A percentile compares a stretch with the other conserved stretches of the same genome.
Evolutionary conservation across 2,888 invertebrate genomes (phyloP).

Genomic region (Drosophila kuntzei): DNA sequence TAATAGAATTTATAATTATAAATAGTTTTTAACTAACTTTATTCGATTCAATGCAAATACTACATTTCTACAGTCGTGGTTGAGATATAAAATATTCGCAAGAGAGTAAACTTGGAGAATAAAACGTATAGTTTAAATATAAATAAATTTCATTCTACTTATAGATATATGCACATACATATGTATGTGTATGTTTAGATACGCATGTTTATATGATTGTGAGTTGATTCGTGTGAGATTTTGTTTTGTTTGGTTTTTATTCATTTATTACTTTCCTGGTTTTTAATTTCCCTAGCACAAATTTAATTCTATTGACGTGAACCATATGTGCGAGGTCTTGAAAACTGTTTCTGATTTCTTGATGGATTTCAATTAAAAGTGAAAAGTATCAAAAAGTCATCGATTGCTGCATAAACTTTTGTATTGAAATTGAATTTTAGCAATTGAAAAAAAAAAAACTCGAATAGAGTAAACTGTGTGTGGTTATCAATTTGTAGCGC

Average conservation of each 20-base stretch:
- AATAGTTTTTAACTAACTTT: too few relatives aligned
- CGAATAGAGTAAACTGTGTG: conserved; percentile 7
- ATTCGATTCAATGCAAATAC: too few relatives aligned
- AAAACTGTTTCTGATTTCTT: neutral
- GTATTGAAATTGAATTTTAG: neutral
- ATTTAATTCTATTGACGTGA: conserved; percentile 7
- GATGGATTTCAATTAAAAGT: conserved; percentile 9
- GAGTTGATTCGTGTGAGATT: neutral
- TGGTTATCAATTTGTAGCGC: conserved; percentile 54
- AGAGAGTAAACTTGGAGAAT: too few relatives aligned
- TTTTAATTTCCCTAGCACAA: conserved; percentile 1
- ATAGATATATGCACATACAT: too few relatives aligned
- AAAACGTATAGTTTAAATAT: too few relatives aligned
- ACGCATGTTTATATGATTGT: conserved; percentile 1
- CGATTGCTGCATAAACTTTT: neutral
- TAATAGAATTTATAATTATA: too few relatives aligned
- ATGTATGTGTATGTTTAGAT: neutral
- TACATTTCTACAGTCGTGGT: too few relatives aligned
- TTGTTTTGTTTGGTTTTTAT: neutral
- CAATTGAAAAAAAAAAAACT: neutral
- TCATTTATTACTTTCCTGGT: conserved; percentile 12
- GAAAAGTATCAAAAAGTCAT: conserved; percentile 8
- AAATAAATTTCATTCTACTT: too few relatives aligned
- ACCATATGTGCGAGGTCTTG: conserved; percentile 5
- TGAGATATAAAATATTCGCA: too few relatives aligned